Conservation (phyloP, 2,113 vertebrate species). For the Pseudonaja textilis region DNA sequence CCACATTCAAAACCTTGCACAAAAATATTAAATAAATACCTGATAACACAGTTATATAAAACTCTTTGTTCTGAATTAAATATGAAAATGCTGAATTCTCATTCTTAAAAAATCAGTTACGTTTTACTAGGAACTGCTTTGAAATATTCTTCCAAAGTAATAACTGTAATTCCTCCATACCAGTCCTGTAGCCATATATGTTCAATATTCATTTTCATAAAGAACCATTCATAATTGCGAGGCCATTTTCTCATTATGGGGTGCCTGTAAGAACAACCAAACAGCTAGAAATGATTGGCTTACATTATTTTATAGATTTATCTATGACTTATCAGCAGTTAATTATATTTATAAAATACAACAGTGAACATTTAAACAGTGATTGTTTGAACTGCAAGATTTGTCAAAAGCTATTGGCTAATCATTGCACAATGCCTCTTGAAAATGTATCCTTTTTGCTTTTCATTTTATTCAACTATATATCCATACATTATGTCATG, state of each 20-base stretch:
- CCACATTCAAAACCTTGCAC: conserved; percentile 33
- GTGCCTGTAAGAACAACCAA: conserved; percentile 65
- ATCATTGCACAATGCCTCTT: not conserved
- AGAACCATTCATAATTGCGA: conserved; percentile 75
- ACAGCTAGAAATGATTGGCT: not conserved
- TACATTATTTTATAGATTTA: conserved; percentile 15
- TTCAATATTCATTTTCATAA: conserved; percentile 79
- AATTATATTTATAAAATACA: not conserved
- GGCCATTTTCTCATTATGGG: conserved; percentile 77
- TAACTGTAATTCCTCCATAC: conserved; percentile 66
- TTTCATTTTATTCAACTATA: not conserved
- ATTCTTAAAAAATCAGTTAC: conserved; percentile 48
- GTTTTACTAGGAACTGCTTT: conserved; percentile 68
- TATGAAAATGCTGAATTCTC: not conserved
- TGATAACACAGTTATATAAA: conserved; percentile 11
- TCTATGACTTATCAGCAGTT: not conserved
- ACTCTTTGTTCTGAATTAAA: conserved; percentile 31
- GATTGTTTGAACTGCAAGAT: not conserved
- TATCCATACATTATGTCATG: not conserved
- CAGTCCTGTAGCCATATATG: conserved; percentile 75
- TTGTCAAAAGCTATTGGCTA: not conserved
- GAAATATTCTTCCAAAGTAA: conserved; percentile 76
- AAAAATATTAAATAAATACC: conserved; percentile 33
- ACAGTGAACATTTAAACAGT: not conserved
- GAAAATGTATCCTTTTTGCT: not conserved